These are phyloP conservation scores for Nineta flava DNA, from an alignment of 2,888 invertebrate species.

Conservation along the genomic window DNA sequence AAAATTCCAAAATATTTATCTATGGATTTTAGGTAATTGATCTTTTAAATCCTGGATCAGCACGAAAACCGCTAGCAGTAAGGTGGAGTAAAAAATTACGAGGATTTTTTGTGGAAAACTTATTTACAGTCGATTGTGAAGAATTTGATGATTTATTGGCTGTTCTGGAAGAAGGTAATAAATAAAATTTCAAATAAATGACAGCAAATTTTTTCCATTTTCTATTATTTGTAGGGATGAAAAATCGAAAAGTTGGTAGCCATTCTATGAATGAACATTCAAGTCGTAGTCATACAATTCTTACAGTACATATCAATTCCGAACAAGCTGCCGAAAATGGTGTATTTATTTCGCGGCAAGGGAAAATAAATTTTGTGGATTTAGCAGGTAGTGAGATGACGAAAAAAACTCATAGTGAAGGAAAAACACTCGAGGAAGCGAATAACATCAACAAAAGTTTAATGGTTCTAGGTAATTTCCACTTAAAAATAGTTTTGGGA, in stretches of 20 bases:
- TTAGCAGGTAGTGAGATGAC: constrained; percentile 95
- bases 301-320: constrained; percentile 79
- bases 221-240: constrained; percentile 46
- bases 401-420: constrained; percentile 75
- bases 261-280: constrained; percentile 92
- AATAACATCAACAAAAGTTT: constrained; percentile 93
- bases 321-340: constrained; percentile 69
- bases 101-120: constrained; percentile 89
- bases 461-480: constrained; percentile 65
- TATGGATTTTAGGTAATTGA: constrained; percentile 63
- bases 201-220: not conserved
- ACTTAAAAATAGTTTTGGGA: too few species aligned
- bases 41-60: constrained; percentile 72
- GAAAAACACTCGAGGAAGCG: constrained; percentile 79
- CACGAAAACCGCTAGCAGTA: constrained; percentile 70
- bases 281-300: constrained; percentile 70
- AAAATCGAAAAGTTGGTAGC: constrained; percentile 75
- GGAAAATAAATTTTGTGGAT: constrained; percentile 92
- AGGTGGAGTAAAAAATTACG: constrained; percentile 88
- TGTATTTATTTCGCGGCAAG: constrained; percentile 77
- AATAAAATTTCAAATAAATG: not conserved
- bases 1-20: constrained; percentile 2
- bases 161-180: constrained; percentile 80
- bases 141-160: constrained; percentile 83
- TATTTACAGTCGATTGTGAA: constrained; percentile 91